Evolutionary conservation across 1,140 invertebrate genomes (phyloP).

Genomic region (Dendroctonus ponderosae): DNA sequence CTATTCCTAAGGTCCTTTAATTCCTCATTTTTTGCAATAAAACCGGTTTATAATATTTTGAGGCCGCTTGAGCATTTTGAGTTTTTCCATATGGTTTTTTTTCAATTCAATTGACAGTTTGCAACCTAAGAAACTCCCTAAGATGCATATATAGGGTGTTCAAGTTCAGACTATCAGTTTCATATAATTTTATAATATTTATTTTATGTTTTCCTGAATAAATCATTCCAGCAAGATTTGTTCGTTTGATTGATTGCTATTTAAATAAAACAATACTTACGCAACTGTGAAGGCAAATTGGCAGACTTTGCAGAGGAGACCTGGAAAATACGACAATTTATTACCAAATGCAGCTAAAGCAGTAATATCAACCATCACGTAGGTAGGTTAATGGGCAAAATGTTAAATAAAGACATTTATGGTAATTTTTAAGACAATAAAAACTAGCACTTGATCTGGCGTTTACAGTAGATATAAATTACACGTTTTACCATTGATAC

Average conservation of each 20-base stretch:
- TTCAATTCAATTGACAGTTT: too few species aligned
- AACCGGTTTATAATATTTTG: too few species aligned
- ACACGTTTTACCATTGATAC: background rate
- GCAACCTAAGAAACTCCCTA: too few species aligned
- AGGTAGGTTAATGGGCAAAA: background rate
- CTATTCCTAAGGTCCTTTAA: too few species aligned
- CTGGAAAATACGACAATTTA: conserved; percentile 7
- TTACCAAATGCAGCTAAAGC: background rate
- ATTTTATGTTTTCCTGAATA: too few species aligned
- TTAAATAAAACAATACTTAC: conserved; percentile 20
- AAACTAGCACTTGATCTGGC: background rate
- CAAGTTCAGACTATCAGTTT: too few species aligned
- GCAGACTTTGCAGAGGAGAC: conserved; percentile 15
- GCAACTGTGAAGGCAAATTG: conserved; percentile 16
- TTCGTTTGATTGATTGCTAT: background rate
- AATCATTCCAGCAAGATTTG: too few species aligned
- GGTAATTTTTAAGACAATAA: conserved; percentile 5
- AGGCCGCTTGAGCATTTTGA: background rate
- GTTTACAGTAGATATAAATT: too few species aligned
- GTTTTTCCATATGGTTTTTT: background rate
- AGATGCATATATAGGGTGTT: too few species aligned
- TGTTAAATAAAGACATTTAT: background rate
- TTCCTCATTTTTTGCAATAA: too few species aligned
- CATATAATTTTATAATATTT: too few species aligned
- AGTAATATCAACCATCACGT: background rate